A percentile compares a stretch with the other conserved stretches of the same genome.
Conservation (phyloP, 2,797 vertebrate species). For the Thaleichthys pacificus region DNA sequence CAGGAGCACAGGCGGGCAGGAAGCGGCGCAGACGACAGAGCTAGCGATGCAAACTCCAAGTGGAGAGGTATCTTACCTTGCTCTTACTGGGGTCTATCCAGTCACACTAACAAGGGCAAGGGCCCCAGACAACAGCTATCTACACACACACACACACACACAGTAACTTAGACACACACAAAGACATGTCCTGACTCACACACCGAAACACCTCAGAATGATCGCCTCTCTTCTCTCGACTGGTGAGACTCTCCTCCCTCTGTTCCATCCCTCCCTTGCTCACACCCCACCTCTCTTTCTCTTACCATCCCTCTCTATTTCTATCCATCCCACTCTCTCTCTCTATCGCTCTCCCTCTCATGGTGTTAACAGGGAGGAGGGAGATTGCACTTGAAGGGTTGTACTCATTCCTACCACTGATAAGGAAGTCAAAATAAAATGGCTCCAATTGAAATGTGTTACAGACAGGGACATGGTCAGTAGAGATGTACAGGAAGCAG, state of each 20-base stretch:
- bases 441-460: no score
- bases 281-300: not conserved
- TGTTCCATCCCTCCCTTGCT: not conserved
- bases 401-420: not conserved
- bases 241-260: not conserved
- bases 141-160: slow-evolving; percentile 31
- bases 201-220: slow-evolving; percentile 48
- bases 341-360: not conserved
- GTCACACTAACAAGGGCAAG: slow-evolving; percentile 16
- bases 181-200: slow-evolving; percentile 30
- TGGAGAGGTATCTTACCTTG: slow-evolving; percentile 43
- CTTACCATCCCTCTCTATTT: slow-evolving; percentile 8
- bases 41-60: not conserved
- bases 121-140: slow-evolving; percentile 35
- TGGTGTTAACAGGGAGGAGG: not conserved
- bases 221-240: slow-evolving; percentile 30
- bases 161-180: slow-evolving; percentile 6
- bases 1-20: slow-evolving; percentile 19
- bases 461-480: no score
- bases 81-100: slow-evolving; percentile 32
- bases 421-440: not conserved
- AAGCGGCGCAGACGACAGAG: slow-evolving; percentile 16
- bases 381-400: not conserved
- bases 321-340: slow-evolving; percentile 8
- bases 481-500: not conserved